Evolutionary conservation across 2,797 vertebrate genomes (phyloP), one percentile per base, ranked within the genome.

Genomic region (Atherinosoma microstoma): DNA sequence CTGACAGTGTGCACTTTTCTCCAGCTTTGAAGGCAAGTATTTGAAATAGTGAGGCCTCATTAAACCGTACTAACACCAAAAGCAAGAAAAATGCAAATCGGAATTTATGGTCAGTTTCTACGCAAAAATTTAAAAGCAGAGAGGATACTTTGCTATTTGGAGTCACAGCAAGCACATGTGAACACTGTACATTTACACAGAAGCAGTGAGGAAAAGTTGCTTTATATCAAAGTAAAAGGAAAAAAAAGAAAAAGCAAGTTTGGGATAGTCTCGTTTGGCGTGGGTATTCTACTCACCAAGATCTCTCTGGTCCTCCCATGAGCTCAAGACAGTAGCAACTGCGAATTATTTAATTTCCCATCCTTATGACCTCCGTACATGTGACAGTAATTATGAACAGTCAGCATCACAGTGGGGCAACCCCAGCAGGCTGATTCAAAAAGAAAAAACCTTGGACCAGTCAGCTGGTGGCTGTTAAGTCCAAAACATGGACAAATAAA

Each of bases 351-450:
- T 64, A 2, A 58, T 70, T 79, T 51, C 60, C 67, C 11, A 11
- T 67, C 30, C 27, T 74, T 42, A 40, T 60, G 62, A 81, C 42
- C 63, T 61, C 29, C 16, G 15, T 42, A 42, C 63, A 67, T 65
- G 70, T 73, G 71, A 81, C 29, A 76, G 22, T 54, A 75, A 76
- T 76, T 70, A 56, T 70, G 72, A 79, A 34, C 35, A 60, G 49
- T 58, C 57, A 24, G 32, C 12, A 30, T 63, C 40, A 67, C 35
- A 18, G 42, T 42, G 63, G 51, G 40, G n/a, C 36, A 47, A 22
- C 10, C 45, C 16, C 49, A 53, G 22, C 35, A 63, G 53, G 1
- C 49, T 11, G 59, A 58, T 38, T 20, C 12, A 54, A 76, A 73
- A 60, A 27, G 45, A 42, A 82, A 78, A 80, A 64, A 74, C 27